Conservation (phyloP, 2,888 invertebrate species). For the Gasteruption jaculator region DNA sequence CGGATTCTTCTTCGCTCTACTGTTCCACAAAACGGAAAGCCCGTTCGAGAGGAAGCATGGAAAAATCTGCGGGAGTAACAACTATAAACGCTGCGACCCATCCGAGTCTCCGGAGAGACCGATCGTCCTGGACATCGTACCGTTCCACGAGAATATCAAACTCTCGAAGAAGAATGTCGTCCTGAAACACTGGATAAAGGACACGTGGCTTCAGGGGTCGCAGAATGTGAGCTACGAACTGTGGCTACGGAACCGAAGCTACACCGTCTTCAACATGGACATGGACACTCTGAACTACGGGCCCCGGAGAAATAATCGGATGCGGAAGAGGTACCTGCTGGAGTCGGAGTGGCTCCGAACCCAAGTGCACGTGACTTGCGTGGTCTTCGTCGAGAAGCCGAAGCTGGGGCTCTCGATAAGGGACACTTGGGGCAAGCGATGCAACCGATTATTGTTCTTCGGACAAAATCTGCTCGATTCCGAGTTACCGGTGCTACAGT, state of each 20-base stretch:
- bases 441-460: slow-evolving; percentile 46
- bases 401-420: slow-evolving; percentile 48
- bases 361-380: slow-evolving; percentile 51
- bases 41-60: too few species aligned
- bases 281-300: slow-evolving; percentile 36
- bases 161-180: too few species aligned
- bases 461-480: slow-evolving; percentile 31
- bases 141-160: neutral
- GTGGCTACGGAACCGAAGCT: slow-evolving; percentile 33
- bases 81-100: too few species aligned
- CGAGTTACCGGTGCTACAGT: slow-evolving; percentile 33
- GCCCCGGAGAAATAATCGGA: slow-evolving; percentile 9
- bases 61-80: too few species aligned
- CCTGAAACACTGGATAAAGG: too few species aligned
- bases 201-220: too few species aligned
- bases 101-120: too few species aligned
- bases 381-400: slow-evolving; percentile 51
- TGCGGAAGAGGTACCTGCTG: slow-evolving; percentile 9
- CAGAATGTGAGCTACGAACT: slow-evolving; percentile 26
- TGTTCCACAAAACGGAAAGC: too few species aligned
- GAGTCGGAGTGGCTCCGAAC: slow-evolving; percentile 41
- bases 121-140: too few species aligned
- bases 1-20: slow-evolving; percentile 20
- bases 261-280: slow-evolving; percentile 22
- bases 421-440: slow-evolving; percentile 50